Percentiles rank a stretch among this genome's conserved stretches.
These are phyloP conservation scores for Oncorhynchus nerka DNA, from an alignment of 2,113 vertebrate genomes.

Conservation along the genomic window DNA sequence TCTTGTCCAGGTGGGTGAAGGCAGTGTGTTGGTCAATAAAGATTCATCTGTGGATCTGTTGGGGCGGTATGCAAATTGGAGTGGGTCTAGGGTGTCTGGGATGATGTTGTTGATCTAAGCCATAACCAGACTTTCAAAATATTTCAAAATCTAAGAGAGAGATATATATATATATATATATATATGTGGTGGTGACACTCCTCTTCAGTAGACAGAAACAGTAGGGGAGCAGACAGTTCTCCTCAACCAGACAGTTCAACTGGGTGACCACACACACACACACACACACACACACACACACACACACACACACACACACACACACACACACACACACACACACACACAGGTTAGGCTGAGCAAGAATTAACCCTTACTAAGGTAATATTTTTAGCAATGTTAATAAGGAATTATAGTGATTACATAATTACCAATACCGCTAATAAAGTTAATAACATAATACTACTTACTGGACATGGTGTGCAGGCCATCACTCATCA, in stretches of 20 bases:
- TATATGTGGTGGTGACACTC: slow-evolving; percentile 68
- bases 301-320: slow-evolving; percentile 1
- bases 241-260: slow-evolving; percentile 78
- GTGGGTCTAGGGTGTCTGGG: too few relatives aligned
- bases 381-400: background rate
- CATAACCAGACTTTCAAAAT: too few relatives aligned
- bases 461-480: slow-evolving; percentile 77
- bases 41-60: too few relatives aligned
- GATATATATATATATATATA: too few relatives aligned
- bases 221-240: slow-evolving; percentile 67
- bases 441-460: background rate
- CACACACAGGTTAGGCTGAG: background rate
- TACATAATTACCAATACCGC: background rate
- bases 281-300: too few relatives aligned
- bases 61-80: too few relatives aligned
- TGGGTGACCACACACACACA: slow-evolving; percentile 68
- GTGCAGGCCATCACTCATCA: slow-evolving; percentile 87
- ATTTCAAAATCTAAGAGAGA: too few relatives aligned
- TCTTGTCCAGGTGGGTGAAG: too few relatives aligned
- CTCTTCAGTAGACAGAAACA: slow-evolving; percentile 82
- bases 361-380: background rate
- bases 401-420: background rate
- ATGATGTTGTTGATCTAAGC: too few relatives aligned
- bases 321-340: background rate
- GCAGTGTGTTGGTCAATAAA: too few relatives aligned